Evolutionary conservation across 1,140 invertebrate species (phyloP), one percentile per base, ranked within the genome.

Genomic region (Maconellicoccus hirsutus): DNA sequence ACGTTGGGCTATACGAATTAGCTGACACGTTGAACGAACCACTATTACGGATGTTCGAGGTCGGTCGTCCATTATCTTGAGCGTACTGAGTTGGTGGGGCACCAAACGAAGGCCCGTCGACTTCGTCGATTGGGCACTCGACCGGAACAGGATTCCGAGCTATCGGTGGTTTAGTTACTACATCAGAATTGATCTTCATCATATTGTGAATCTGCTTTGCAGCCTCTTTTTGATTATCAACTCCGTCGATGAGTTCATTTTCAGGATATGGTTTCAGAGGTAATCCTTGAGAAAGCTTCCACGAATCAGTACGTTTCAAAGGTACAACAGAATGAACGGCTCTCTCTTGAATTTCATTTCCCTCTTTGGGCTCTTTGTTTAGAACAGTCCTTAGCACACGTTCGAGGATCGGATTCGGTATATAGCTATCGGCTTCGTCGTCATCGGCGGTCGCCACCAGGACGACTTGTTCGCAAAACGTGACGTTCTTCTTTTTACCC

Each of bases 391-490:
- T 83, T 3, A 94, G 78, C 0, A 95, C 92, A 73, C 91, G 81
- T 78, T 94, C 91, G 72, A 94, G 79, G 74, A 95, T 93, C 14
- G 92, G 92, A 81, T 94, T 94, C 0, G 92, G 92, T 77, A 94
- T 91, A 75, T 92, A 93, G 75, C 89, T 89, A 71, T 93, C 91
- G 71, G 92, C 89, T 78, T 93, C 92, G 74, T 92, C 89, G 75
- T 95, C 92, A 76, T 94, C 92, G 0, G 93, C 92, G 19, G 91
- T 93, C 2, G 92, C 91, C 16, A 95, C 93, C 29, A 95, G 80
- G 71, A 93, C 92, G 0, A 96, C 92, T 80, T 94, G 91, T 78
- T 96, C 92, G 76, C 92, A 94, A 79, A 96, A 96, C 0, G 92
- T 94, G 0, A 96, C 93, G 75, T 90, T 93, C 78, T 95, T 95